Percentiles rank a stretch among this genome's conserved stretches.
These are phyloP conservation scores for Eupithecia insigniata DNA, from an alignment of 2,888 invertebrate species.

Conservation along the genomic window DNA sequence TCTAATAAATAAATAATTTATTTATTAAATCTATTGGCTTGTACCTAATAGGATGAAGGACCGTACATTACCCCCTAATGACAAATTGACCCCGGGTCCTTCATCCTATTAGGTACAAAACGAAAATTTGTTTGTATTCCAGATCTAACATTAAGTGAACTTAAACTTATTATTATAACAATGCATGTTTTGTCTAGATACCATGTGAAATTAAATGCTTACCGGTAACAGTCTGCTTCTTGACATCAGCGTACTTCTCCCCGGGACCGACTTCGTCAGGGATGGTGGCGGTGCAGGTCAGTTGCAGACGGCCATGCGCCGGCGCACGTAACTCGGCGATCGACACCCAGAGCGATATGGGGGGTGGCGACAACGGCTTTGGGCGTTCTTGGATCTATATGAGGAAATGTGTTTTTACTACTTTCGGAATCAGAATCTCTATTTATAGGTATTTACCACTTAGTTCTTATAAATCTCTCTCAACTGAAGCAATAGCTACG, in stretches of 20 bases:
- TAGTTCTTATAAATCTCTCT: neutral
- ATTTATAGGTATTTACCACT: no score
- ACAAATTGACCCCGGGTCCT: no score
- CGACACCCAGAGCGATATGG: slow-evolving; percentile 89
- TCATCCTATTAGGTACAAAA: no score
- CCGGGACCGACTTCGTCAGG: slow-evolving; percentile 89
- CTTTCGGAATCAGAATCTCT: neutral
- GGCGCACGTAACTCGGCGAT: slow-evolving; percentile 89
- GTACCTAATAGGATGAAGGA: no score
- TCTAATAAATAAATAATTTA: no score
- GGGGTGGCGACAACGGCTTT: slow-evolving; percentile 77
- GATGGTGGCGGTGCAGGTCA: slow-evolving; percentile 91
- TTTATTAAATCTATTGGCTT: no score
- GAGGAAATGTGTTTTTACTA: neutral
- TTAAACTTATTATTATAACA: no score
- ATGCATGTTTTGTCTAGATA: neutral
- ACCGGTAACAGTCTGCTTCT: slow-evolving; percentile 90
- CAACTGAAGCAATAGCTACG: neutral
- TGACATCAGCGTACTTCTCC: slow-evolving; percentile 89
- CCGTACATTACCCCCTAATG: no score
- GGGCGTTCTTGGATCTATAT: slow-evolving; percentile 68
- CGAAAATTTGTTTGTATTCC: no score
- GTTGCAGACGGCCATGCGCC: slow-evolving; percentile 87
- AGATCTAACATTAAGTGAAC: no score
- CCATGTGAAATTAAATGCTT: slow-evolving; percentile 46